Evolutionary conservation across 2,113 vertebrate species (phyloP), one percentile per base, ranked within the genome.

Genomic region (Epinephelus lanceolatus): DNA sequence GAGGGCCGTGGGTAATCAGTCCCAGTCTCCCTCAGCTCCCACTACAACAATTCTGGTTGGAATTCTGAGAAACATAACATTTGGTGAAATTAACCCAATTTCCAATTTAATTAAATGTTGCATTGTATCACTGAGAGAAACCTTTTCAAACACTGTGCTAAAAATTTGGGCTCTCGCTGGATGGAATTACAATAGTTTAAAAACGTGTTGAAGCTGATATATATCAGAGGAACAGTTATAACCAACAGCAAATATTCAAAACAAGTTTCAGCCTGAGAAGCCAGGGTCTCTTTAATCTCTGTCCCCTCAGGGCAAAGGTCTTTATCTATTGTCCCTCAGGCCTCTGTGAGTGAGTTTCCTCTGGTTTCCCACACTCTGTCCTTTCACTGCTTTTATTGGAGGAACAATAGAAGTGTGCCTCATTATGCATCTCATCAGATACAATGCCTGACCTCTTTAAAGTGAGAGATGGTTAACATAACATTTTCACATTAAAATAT

Each of bases 341-440:
- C 60, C 77, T 86, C 76, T 90, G 81, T 81, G 89, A 89, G 68
- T 63, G 71, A 82, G 75, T 51, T 76, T 85, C 62, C 49, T 68
- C 75, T 80, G 67, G 60, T 89, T 92, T 93, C 92, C 78, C 86
- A 92, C 88, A 92, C 69, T 86, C 69, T 71, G 71, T 73, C 62
- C 57, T 53, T 80, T 83, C 57, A 84, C 61, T 59, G 49, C 19
- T 72, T 60, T 78, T 11, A 60, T 45, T 52, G 21, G 30, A 62
- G 53, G 49, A 81, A 89, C 82, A 87, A 90, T 74, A 78, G 77
- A 81, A 73, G 89, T 86, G 86, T 89, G 88, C 33, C 78, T 71
- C 23, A 59, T 87, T 75, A 60, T 62, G 59, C 56, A 51, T 66
- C 68, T 21, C 47, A 37, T 84, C 23, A 65, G 27, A 56, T 25